Base-by-base conservation (phyloP, 1,140 invertebrate species). In the Drosophila repletoides region DNA sequence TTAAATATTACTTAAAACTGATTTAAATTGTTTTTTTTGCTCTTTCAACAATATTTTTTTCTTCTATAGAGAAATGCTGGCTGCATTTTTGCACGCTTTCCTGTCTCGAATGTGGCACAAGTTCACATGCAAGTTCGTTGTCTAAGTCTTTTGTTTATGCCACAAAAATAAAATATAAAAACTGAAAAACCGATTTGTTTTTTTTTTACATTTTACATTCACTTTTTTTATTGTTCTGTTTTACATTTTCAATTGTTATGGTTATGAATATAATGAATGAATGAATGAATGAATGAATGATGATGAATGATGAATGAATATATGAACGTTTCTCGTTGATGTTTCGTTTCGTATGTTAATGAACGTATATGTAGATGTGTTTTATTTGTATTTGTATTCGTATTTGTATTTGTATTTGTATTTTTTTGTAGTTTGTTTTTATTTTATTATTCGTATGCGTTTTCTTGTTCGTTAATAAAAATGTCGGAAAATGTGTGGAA, bases 251-350 rank as follows among this genome's bases (percentile, higher is more conserved):
- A 83, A 80, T 86, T 66, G 76, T 87, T 86, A 86, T 86, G 80
- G 75, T 86, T 80, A 86, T 86, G 80, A 86, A 87, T 87, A 84
- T 70, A 65, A 66, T 81, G 72, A 87, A 86, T 84, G 79, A 84
- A 73, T 86, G 72, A 65, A 68, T n/a, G n/a, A n/a, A n/a, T n/a
- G n/a, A 56, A 86, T 76, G 75, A 77, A 86, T 84, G 79, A 84
- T 84, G 79, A 84, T 74, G 65, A 56, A 61, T 79, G 72, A 73
- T 86, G 72, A 65, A 68, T n/a, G n/a, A n/a, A n/a, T n/a, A n/a
- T 60, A 86, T 76, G 75, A 77, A 74, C 72, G 61, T 64, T 64
- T 51, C 76, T 60, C 61, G 70, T 67, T 55, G 67, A 63, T 76
- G 65, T 68, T 59, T 46, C 38, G 36, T n/a, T n/a, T 43, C 48